Conservation (phyloP, 2,888 invertebrate genomes). For the Dione juno region DNA sequence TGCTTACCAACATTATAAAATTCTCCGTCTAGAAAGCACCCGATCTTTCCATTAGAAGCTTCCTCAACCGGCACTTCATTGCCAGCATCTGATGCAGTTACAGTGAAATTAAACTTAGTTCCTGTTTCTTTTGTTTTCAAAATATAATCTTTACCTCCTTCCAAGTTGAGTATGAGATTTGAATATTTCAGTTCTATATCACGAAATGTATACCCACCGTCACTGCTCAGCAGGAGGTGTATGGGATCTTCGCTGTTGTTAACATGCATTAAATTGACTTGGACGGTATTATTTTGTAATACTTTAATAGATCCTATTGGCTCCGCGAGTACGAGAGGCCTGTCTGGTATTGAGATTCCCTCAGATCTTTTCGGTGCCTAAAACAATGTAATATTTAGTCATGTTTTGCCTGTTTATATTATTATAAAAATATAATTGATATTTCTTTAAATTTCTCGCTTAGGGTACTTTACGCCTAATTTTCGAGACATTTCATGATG, state of each 20-base stretch:
- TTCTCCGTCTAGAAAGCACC: conserved; percentile 68
- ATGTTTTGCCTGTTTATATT: neutral
- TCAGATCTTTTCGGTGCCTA: conserved; percentile 52
- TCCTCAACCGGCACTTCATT: conserved; percentile 57
- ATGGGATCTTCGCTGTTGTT: conserved; percentile 71
- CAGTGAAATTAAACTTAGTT: conserved; percentile 77
- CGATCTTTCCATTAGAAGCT: conserved; percentile 55
- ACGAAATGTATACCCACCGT: conserved; percentile 68
- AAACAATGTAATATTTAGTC: conserved; percentile 11
- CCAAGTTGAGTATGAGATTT: conserved; percentile 71
- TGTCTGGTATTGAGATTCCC: conserved; percentile 53
- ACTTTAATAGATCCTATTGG: conserved; percentile 78
- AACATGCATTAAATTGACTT: conserved; percentile 72
- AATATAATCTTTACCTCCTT: conserved; percentile 75
- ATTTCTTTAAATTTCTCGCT: too few relatives aligned
- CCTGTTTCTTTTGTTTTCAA: conserved; percentile 78
- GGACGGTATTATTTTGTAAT: conserved; percentile 76
- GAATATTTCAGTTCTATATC: conserved; percentile 71
- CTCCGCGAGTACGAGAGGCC: conserved; percentile 66
- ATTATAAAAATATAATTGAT: neutral
- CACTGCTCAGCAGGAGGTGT: conserved; percentile 69
- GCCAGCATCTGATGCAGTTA: conserved; percentile 59
- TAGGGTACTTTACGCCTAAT: too few relatives aligned
- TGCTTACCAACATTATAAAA: conserved; percentile 74
- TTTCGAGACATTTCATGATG: too few relatives aligned